Base-by-base conservation (phyloP, 2,113 vertebrate species). In the Onychostoma macrolepis region DNA sequence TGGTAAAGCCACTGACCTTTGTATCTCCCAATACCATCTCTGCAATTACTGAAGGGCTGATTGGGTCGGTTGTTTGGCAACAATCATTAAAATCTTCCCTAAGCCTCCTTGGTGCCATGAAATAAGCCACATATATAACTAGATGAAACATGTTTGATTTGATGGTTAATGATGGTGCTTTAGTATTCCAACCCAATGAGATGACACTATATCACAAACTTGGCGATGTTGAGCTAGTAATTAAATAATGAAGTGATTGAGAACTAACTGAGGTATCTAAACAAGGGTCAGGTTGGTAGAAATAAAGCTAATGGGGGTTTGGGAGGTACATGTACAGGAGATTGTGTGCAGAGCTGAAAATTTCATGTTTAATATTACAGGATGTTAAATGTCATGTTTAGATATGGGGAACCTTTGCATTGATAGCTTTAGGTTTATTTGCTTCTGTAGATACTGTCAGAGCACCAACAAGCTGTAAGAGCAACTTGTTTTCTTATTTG, bases 161-260 rank as follows among this genome's bases (percentile, higher is more conserved):
- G 9, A 17, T 86, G 33, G 85, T 65, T 69, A 89, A 84, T 87
- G 80, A 43, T 80, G 81, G 56, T 80, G 58, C 72, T 85, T 87
- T 87, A 81, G 71, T 43, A 48, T 67, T 48, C 36, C 28, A 19
- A 65, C 36, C 45, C 69, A 85, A 61, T 43, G 56, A 81, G 72
- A 76, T 50, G 43, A 89, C 43, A 83, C 45, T 76, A 38, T 33
- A 43, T 75, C 81, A 69, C 63, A 86, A 75, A 86, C 88, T 19
- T 56, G 19, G 56, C 45, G 5, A 69, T 80, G 50, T 43, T 74
- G 21, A 80, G 53, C 30, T 58, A 17, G 36, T 79, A 36, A 58
- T 41, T 36, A 61, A 80, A 61, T 80, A 61, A 15, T n/a, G 6
- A 80, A 38, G 53, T 80, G 33, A 61, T 61, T 61, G 53, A 41